Evolutionary conservation across 1,140 invertebrate genomes (phyloP).

Genomic region (Dinoponera quadriceps): DNA sequence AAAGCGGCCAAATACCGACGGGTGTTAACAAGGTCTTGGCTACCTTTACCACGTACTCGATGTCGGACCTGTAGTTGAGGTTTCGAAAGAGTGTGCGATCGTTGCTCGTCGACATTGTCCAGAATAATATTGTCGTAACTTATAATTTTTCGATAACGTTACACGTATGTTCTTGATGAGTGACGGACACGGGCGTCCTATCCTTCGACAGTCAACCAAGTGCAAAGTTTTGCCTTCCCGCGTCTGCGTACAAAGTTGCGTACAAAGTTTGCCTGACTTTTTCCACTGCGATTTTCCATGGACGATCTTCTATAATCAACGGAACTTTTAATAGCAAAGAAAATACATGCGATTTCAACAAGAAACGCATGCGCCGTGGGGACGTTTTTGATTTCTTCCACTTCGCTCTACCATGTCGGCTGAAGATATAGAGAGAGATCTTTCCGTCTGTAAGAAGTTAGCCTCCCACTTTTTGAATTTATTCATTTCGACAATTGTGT

Average conservation of each 20-base stretch:
- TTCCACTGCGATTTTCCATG: not conserved
- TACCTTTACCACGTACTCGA: conserved; percentile 76
- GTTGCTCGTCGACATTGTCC: not conserved
- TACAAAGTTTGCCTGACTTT: not conserved
- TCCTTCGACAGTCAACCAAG: not conserved
- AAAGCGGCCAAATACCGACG: conserved; percentile 80
- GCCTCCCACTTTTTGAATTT: too few relatives aligned
- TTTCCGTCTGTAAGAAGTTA: too few relatives aligned
- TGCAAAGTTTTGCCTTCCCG: too few relatives aligned
- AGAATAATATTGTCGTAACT: not conserved
- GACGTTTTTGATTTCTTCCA: not conserved
- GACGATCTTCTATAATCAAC: not conserved
- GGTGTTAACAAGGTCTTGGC: conserved; percentile 76
- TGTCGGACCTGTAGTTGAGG: conserved; percentile 69
- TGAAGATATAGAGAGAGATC: not conserved
- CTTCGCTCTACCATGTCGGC: conserved; percentile 9
- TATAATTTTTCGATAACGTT: not conserved
- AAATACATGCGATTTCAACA: not conserved
- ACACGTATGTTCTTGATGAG: not conserved
- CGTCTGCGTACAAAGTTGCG: conserved; percentile 43
- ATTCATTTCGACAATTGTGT: too few relatives aligned
- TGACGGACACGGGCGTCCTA: not conserved
- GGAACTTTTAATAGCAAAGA: conserved; percentile 15
- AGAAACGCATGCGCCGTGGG: not conserved
- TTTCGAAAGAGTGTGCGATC: conserved; percentile 60